Percentiles rank a stretch among this genome's conserved stretches.
phyloP scores from a whole-genome alignment of 2,888 invertebrate species.

The Dioctria rufipes region DNA sequence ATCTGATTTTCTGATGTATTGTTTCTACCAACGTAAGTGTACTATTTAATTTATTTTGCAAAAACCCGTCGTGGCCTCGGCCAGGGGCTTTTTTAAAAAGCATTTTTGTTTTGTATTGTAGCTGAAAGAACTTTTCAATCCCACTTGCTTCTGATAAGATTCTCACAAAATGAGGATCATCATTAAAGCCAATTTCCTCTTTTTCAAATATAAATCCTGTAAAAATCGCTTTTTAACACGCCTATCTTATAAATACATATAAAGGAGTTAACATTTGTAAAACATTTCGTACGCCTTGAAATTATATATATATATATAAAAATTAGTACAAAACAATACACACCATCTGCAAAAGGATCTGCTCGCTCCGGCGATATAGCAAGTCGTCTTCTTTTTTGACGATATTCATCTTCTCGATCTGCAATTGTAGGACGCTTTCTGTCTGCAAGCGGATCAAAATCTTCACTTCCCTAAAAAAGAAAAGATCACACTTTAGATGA shows the following conservation, averaged over 20 bases:
- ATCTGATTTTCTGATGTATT: too few species aligned
- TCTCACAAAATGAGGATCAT: too few species aligned
- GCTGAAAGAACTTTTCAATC: too few species aligned
- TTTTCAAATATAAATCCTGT: background rate
- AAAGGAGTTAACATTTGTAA: background rate
- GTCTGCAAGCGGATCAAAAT: constrained; percentile 95
- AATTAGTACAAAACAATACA: constrained; percentile 66
- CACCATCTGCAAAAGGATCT: constrained; percentile 99
- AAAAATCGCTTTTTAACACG: background rate
- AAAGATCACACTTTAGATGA: constrained; percentile 35
- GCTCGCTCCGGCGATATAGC: constrained; percentile 97
- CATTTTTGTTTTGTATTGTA: too few species aligned
- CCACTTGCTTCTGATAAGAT: too few species aligned
- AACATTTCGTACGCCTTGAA: background rate
- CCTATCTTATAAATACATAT: too few species aligned
- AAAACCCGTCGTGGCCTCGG: too few species aligned
- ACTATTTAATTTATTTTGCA: too few species aligned
- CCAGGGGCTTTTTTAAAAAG: too few species aligned
- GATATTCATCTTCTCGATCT: constrained; percentile 97
- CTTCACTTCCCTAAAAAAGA: constrained; percentile 83
- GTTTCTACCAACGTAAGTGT: too few species aligned
- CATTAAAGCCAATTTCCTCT: too few species aligned
- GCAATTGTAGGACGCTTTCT: constrained; percentile 92
- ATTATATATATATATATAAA: constrained; percentile 31
- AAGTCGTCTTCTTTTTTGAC: constrained; percentile 88